Evolutionary conservation across 2,888 invertebrate species (phyloP).

Genomic region (Plebejus argus): DNA sequence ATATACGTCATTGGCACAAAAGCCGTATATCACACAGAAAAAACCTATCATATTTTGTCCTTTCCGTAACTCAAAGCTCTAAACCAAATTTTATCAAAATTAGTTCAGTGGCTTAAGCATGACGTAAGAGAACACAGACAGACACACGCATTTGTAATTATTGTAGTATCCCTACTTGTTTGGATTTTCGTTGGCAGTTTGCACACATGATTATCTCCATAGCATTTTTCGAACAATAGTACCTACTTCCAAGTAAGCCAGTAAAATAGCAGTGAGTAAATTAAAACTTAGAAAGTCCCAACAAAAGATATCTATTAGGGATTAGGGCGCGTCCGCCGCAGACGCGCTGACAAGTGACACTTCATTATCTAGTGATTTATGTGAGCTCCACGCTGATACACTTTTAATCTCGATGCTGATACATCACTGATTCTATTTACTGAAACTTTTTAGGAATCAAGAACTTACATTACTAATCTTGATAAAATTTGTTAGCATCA

Average conservation of each 20-base stretch:
- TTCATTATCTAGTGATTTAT: constrained; percentile 33
- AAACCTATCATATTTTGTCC: too few species aligned
- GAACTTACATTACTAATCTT: too few species aligned
- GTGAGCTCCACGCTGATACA: constrained; percentile 28
- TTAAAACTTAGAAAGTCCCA: constrained; percentile 13
- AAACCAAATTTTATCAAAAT: not conserved
- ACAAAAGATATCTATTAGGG: constrained; percentile 27
- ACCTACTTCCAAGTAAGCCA: not conserved
- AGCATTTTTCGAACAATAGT: not conserved
- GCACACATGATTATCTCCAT: not conserved
- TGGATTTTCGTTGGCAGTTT: too few species aligned
- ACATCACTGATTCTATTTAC: not conserved
- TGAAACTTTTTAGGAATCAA: too few species aligned
- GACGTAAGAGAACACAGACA: not conserved
- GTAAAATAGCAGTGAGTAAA: not conserved
- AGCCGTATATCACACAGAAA: too few species aligned
- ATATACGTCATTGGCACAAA: too few species aligned
- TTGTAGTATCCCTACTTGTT: too few species aligned
- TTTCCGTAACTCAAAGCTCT: too few species aligned
- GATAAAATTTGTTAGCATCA: too few species aligned
- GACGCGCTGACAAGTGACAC: constrained; percentile 30
- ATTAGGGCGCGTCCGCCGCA: constrained; percentile 28
- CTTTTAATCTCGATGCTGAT: constrained; percentile 12
- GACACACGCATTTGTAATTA: not conserved
- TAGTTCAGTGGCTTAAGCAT: not conserved